phyloP scores from a whole-genome alignment of 2,113 vertebrate species.

The Cervus canadensis region DNA sequence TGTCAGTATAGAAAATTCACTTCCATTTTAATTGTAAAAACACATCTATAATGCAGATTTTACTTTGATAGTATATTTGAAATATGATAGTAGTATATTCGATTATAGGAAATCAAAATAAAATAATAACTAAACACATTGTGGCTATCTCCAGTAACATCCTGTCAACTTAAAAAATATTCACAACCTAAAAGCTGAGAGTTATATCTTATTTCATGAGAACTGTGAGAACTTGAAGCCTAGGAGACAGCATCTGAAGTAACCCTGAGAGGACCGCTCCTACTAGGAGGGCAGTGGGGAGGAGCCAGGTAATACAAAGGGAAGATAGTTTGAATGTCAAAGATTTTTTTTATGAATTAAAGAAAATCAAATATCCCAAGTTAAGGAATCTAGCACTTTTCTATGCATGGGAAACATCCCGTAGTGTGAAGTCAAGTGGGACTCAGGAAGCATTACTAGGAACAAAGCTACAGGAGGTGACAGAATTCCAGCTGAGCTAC shows the following conservation, averaged over 20 bases:
- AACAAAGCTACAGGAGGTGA: not conserved
- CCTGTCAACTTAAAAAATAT: not conserved
- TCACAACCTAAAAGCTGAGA: not conserved
- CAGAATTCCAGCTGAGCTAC: not conserved
- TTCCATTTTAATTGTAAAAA: not conserved
- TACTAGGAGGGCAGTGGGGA: not conserved
- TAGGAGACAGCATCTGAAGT: not conserved
- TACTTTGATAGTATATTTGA: not conserved
- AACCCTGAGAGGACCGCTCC: not conserved
- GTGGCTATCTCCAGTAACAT: not conserved
- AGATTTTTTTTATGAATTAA: not conserved
- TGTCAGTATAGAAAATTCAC: not conserved
- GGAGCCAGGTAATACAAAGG: not conserved
- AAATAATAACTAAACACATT: not conserved
- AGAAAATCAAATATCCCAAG: not conserved
- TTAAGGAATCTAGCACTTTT: not conserved
- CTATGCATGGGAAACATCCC: not conserved
- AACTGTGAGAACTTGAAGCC: not conserved
- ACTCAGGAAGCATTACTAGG: not conserved
- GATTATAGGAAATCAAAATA: not conserved
- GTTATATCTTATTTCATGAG: not conserved
- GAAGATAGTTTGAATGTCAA: not conserved
- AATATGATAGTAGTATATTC: not conserved
- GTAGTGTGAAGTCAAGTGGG: not conserved
- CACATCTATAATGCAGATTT: not conserved